These are phyloP conservation scores for Brachyhypopomus occidentalis DNA, from an alignment of 2,113 vertebrate species.

Conservation along the genomic window DNA sequence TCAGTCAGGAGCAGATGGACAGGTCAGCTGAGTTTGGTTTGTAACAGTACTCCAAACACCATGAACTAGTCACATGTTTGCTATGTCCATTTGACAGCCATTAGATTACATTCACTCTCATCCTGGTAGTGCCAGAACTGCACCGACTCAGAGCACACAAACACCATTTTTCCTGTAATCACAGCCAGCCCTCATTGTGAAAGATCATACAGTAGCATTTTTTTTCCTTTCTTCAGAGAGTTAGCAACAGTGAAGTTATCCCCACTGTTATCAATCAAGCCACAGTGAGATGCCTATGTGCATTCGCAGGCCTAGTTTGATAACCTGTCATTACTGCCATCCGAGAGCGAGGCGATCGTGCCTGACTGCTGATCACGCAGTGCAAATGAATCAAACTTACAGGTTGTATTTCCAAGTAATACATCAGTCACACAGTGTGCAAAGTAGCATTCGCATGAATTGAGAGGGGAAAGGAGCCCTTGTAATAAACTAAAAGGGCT, in stretches of 20 bases:
- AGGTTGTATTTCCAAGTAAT: constrained; percentile 56
- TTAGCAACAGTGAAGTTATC: constrained; percentile 57
- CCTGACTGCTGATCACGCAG: constrained; percentile 8
- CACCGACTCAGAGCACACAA: constrained; percentile 9
- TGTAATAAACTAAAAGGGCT: background rate
- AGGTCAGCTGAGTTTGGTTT: no score
- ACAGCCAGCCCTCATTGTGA: constrained; percentile 51
- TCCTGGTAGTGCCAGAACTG: constrained; percentile 60
- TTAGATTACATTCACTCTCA: constrained; percentile 59
- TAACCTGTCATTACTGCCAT: constrained; percentile 57
- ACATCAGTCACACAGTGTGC: constrained; percentile 51
- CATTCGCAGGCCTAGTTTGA: constrained; percentile 51
- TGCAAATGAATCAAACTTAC: constrained; percentile 45
- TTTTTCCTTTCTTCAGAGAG: constrained; percentile 43
- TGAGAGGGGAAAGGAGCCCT: constrained; percentile 26
- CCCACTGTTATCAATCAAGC: constrained; percentile 69
- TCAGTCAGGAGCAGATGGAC: no score
- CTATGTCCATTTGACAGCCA: constrained; percentile 62
- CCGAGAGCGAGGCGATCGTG: constrained; percentile 43
- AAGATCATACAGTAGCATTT: constrained; percentile 32
- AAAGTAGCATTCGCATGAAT: constrained; percentile 11
- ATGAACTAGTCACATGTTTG: constrained; percentile 60
- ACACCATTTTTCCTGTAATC: constrained; percentile 6
- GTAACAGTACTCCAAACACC: background rate
- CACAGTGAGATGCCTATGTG: constrained; percentile 48